Evolutionary conservation across 1,140 invertebrate genomes (phyloP).

Genomic region (Drosophila saltans): DNA sequence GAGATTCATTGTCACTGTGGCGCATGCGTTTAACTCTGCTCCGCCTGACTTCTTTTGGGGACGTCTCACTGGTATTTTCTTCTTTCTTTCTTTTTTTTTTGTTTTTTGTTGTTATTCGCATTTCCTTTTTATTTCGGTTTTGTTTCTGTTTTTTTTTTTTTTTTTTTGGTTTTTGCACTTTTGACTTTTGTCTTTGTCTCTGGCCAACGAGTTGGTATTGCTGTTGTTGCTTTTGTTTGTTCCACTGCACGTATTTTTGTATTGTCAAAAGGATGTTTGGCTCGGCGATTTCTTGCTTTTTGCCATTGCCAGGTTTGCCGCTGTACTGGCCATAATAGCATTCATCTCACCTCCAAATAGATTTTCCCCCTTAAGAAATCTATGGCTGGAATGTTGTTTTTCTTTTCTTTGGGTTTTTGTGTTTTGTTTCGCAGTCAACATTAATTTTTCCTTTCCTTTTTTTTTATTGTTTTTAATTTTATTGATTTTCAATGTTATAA

Average conservation of each 20-base stretch:
- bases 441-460: constrained; percentile 45
- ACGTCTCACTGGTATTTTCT: constrained; percentile 21
- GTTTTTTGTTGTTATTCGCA: constrained; percentile 42
- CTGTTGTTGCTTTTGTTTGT: constrained; percentile 38
- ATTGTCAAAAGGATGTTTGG: constrained; percentile 81
- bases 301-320: constrained; percentile 38
- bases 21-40: constrained; percentile 43
- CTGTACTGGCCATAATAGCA: constrained; percentile 37
- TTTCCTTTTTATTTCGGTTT: constrained; percentile 22
- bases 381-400: constrained; percentile 57
- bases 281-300: constrained; percentile 74
- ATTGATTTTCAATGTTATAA: constrained; percentile 71
- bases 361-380: constrained; percentile 37
- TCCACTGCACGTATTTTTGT: constrained; percentile 53
- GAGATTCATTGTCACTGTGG: constrained; percentile 14
- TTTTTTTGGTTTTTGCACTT: constrained; percentile 63
- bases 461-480: constrained; percentile 72
- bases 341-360: neutral
- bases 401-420: constrained; percentile 21
- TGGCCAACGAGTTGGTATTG: constrained; percentile 23
- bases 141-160: constrained; percentile 37
- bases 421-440: constrained; percentile 27
- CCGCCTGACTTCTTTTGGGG: constrained; percentile 32
- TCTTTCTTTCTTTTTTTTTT: constrained; percentile 29
- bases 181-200: constrained; percentile 79